Conservation (phyloP, 2,797 vertebrate genomes). For the Dallia pectoralis region DNA sequence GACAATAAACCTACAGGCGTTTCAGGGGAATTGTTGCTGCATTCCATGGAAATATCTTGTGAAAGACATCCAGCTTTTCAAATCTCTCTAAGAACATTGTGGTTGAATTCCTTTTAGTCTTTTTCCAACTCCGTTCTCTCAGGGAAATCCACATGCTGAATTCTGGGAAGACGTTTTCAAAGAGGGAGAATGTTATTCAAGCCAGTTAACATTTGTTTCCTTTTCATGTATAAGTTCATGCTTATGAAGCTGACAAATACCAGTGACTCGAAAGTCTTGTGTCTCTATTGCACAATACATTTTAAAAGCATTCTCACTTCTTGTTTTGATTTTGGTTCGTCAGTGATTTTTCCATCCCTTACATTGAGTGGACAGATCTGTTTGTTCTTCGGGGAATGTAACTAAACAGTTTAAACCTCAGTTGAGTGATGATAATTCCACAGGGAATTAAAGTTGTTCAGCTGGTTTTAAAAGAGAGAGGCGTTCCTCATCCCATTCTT, state of each 20-base stretch:
- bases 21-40: background rate
- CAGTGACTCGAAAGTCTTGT: conserved; percentile 17
- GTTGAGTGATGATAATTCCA: no score
- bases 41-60: conserved; percentile 12
- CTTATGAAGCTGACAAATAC: conserved; percentile 46
- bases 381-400: no score
- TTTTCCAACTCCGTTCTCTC: background rate
- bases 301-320: conserved; percentile 4
- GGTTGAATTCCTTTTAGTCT: background rate
- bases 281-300: conserved; percentile 22
- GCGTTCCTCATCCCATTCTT: conserved; percentile 25
- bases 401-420: no score
- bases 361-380: no score
- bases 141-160: conserved; percentile 47
- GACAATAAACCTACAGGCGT: conserved; percentile 43
- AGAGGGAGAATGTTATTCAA: conserved; percentile 39
- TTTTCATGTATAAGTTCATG: conserved; percentile 24
- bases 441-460: no score
- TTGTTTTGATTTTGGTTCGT: no score
- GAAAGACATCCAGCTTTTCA: conserved; percentile 11
- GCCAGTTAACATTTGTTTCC: conserved; percentile 36
- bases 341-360: no score
- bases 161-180: conserved; percentile 53
- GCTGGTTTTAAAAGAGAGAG: no score
- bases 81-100: conserved; percentile 16